Conservation (phyloP, 2,888 invertebrate species). For the Rutpela maculata region DNA sequence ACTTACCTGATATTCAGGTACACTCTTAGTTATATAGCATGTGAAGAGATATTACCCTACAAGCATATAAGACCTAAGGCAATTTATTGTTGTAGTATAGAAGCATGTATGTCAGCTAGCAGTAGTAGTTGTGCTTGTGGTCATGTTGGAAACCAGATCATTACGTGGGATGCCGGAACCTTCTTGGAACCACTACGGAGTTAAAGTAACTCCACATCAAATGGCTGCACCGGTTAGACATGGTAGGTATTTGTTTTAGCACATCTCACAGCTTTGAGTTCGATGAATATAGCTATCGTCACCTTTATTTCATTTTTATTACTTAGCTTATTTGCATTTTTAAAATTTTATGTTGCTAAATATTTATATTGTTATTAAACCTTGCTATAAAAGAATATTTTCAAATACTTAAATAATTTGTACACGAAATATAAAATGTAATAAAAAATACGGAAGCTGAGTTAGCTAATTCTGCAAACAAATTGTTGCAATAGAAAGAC, state of each 20-base stretch:
- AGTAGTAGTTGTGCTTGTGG: conserved; percentile 73
- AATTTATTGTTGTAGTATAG: conserved; percentile 66
- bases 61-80: conserved; percentile 8
- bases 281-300: too few species aligned
- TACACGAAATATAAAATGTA: too few species aligned
- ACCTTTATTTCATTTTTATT: too few species aligned
- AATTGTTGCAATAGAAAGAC: too few species aligned
- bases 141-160: conserved; percentile 85
- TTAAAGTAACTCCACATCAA: conserved; percentile 71
- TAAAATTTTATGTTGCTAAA: too few species aligned
- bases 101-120: conserved; percentile 69
- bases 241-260: conserved; percentile 66
- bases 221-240: conserved; percentile 73
- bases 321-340: too few species aligned
- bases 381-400: too few species aligned
- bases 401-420: too few species aligned
- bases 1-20: not conserved
- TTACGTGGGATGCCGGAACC: conserved; percentile 83
- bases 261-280: not conserved
- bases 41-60: not conserved
- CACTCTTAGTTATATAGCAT: conserved; percentile 12
- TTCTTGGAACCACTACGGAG: conserved; percentile 77
- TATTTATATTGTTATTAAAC: too few species aligned
- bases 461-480: too few species aligned
- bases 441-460: too few species aligned